phyloP scores from a whole-genome alignment of 2,888 invertebrate genomes.

The Lordiphosa andalusiaca region DNA sequence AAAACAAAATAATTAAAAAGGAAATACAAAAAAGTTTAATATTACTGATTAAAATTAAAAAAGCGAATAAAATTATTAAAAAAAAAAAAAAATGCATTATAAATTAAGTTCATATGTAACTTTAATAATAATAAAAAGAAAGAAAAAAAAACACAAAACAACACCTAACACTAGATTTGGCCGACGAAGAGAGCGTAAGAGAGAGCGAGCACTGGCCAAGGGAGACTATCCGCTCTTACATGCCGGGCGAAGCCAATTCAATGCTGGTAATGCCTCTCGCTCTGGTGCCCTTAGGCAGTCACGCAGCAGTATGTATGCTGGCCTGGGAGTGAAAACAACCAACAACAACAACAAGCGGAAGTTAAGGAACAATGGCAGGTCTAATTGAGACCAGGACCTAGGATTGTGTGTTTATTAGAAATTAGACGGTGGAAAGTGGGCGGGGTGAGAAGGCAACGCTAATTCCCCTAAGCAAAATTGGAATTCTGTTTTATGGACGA shows the following conservation, averaged over 20 bases:
- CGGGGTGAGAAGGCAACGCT: constrained; percentile 2
- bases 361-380: constrained; percentile 29
- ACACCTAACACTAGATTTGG: constrained; percentile 6
- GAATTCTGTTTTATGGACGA: constrained; percentile 1
- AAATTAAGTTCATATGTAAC: constrained; percentile 72
- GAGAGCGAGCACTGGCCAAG: constrained; percentile 23
- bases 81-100: constrained; percentile 59
- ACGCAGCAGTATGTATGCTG: constrained; percentile 36
- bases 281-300: constrained; percentile 11
- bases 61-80: constrained; percentile 59
- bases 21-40: constrained; percentile 54
- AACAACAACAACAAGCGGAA: constrained; percentile 36
- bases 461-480: background rate
- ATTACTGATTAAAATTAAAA: constrained; percentile 71
- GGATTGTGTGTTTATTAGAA: too few species aligned
- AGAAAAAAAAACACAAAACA: constrained; percentile 39
- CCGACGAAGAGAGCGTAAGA: constrained; percentile 30
- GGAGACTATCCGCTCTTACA: constrained; percentile 11
- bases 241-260: constrained; percentile 4
- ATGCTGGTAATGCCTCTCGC: constrained; percentile 29
- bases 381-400: constrained; percentile 36
- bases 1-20: constrained; percentile 40
- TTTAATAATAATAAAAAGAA: constrained; percentile 67
- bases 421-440: background rate
- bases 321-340: constrained; percentile 47